Base-by-base conservation (phyloP, 2,888 invertebrate species). In the Sericinus montela region DNA sequence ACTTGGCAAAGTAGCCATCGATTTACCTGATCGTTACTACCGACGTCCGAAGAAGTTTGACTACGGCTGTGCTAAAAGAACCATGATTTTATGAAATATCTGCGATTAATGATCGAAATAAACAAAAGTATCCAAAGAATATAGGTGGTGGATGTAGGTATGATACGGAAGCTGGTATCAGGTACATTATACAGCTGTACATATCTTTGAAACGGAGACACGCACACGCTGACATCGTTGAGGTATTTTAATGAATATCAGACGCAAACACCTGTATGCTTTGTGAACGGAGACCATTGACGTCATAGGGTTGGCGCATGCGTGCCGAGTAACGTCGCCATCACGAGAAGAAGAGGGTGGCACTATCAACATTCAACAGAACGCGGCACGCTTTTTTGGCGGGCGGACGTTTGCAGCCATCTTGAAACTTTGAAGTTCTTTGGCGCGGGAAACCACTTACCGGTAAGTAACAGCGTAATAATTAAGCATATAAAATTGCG, bases 271-370 rank as follows among this genome's bases (percentile, higher is more conserved):
- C 83, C 83, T 85, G 83, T 84, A 77, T 75, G 78, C 72, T 79
- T 79, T 77, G 75, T 85, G 85, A 86, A 84, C 76, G 85, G 73
- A 80, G 61, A n/a, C 75, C 80, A 86, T 87, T 87, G 86, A 87
- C 86, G 86, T 87, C 86, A 87, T 76, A 72, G 69, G 65, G 59
- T 62, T 74, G 67, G 75, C 81, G 83, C 67, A 54, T 72, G 85
- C 86, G 85, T 63, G 41, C 19, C 64, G 14, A 19, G 10, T 19
- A 53, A 57, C 67, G 66, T 64, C 67, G 72, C 67, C 64, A 61
- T 59, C 56, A 53, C 55, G 54, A 55, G 35, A 47, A 46, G 28
- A 48, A 43, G 48, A 55, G 45, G 32, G 51, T 41, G 53, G 48
- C 34, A 49, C 10, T 47, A 41, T 45, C 40, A 46, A 54, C 57